Conservation (phyloP, 1,140 invertebrate genomes). For the Apis dorsata region DNA sequence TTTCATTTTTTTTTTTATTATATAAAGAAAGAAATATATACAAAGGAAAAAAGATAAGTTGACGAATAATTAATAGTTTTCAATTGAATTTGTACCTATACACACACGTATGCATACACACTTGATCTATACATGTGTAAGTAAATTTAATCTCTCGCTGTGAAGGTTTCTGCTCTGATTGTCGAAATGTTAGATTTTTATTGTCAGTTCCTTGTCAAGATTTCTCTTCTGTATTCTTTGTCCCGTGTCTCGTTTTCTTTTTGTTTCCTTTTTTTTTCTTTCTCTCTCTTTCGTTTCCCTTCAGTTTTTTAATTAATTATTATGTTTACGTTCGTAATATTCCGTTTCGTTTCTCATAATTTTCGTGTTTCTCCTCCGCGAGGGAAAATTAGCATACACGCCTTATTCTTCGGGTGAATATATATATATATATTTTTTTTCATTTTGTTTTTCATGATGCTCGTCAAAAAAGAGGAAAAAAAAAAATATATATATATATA, state of each 20-base stretch:
- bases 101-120: slow-evolving; percentile 62
- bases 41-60: not conserved
- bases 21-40: not conserved
- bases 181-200: slow-evolving; percentile 60
- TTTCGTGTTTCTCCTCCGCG: slow-evolving; percentile 25
- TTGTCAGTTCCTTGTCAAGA: slow-evolving; percentile 54
- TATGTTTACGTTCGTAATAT: slow-evolving; percentile 27
- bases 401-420: too few relatives aligned
- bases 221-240: slow-evolving; percentile 50
- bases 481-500: too few relatives aligned
- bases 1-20: not conserved
- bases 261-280: too few relatives aligned
- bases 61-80: not conserved
- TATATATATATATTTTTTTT: not conserved
- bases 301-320: slow-evolving; percentile 19
- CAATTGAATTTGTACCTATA: slow-evolving; percentile 55
- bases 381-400: not conserved
- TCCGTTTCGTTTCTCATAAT: slow-evolving; percentile 19
- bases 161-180: slow-evolving; percentile 64
- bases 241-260: slow-evolving; percentile 32
- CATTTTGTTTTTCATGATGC: not conserved
- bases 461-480: not conserved
- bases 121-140: slow-evolving; percentile 61
- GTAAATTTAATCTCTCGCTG: slow-evolving; percentile 64
- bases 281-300: not conserved